Base-by-base conservation (phyloP, 2,888 invertebrate genomes). In the Parelbella ahira region DNA sequence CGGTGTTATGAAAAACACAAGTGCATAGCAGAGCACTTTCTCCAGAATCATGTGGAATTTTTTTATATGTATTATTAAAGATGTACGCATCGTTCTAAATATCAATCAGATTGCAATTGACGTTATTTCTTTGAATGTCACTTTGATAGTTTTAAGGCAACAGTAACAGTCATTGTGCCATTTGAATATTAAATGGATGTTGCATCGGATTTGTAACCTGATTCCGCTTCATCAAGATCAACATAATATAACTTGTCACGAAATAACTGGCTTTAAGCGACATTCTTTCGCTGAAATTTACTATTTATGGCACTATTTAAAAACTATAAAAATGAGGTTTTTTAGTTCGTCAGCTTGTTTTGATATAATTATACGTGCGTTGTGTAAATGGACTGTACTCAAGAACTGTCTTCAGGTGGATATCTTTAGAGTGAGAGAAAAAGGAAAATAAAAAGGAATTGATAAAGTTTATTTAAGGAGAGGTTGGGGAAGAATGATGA, bases 1-100 rank as follows among this genome's bases (percentile, higher is more conserved):
- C 0, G 80, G 80, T 0, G 69, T 67, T 6, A 73, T 38, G 0
- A 74, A 5, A 11, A 67, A 58, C 1, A 68, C 50, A 1, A 71
- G 52, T 0, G 45, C 7, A 21, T 57, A 63, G 37, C 64, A 68
- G 55, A 50, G 0, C 37, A 15, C 47, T 54, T 71, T 52, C 62
- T 61, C 51, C 4, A 44, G 27, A 7, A 44, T 13, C 11, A 28
- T 19, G 11, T 1, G 29, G 6, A 37, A 41, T 37, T 25, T 45
- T n/a, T 30, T 42, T 2, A 24, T 12, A 12, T 29, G 18, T 29
- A 23, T 23, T 24, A 28, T 10, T 3, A 37, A 3, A 4, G 19
- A 10, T 13, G 28, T 28, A 10, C 28, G 5, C 48, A 50, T 48
- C 8, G 15, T 38, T 29, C 18, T 21, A 29, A 34, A 42, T 34